Evolutionary conservation across 2,797 vertebrate genomes (phyloP).

Genomic region (Nasua narica): DNA sequence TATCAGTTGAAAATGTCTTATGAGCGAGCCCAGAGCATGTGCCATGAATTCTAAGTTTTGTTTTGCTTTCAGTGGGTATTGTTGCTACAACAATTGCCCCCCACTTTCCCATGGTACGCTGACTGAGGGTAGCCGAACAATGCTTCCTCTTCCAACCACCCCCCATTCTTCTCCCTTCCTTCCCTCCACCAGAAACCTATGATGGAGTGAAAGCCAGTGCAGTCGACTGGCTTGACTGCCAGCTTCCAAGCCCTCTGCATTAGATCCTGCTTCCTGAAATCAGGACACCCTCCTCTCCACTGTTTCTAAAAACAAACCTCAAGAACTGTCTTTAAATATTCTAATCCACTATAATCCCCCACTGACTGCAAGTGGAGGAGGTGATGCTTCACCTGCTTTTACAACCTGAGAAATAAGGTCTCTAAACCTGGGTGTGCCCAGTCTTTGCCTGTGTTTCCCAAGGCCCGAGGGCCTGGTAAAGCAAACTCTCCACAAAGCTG

Average conservation of each 20-base stretch:
- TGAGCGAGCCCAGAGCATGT: neutral
- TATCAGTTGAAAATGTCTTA: neutral
- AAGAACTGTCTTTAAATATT: slow-evolving; percentile 10
- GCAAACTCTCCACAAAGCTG: neutral
- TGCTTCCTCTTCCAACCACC: neutral
- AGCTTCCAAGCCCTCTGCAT: neutral
- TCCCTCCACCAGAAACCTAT: neutral
- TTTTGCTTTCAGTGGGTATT: neutral
- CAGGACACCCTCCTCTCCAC: neutral
- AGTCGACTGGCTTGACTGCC: neutral
- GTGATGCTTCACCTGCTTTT: slow-evolving; percentile 8
- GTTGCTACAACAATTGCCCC: neutral
- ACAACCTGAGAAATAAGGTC: neutral
- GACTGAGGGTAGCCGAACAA: neutral
- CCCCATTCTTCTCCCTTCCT: neutral
- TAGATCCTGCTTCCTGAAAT: neutral
- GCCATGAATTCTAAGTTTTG: neutral
- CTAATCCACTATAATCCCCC: neutral
- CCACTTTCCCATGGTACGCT: neutral
- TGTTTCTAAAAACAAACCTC: slow-evolving; percentile 32
- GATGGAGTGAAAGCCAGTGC: neutral
- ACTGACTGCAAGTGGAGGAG: neutral
- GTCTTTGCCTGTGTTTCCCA: neutral
- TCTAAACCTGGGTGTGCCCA: neutral
- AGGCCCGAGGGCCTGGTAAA: neutral